phyloP scores from a whole-genome alignment of 2,797 vertebrate species.

The Ambastaia sidthimunki region DNA sequence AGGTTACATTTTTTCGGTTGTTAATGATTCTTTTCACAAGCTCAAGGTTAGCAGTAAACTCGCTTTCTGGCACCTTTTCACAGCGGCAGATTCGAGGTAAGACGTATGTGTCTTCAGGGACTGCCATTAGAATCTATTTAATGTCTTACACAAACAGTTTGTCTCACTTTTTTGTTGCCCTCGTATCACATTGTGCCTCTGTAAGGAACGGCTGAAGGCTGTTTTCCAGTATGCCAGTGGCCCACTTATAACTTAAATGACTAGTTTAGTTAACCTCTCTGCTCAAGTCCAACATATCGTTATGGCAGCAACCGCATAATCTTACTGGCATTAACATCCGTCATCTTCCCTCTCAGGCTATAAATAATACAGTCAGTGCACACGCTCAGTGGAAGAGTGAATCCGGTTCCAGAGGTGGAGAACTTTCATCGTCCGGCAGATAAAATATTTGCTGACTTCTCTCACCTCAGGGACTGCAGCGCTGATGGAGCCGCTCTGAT shows the following conservation, averaged over 20 bases:
- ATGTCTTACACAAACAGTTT: conserved; percentile 55
- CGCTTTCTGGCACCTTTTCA: conserved; percentile 50
- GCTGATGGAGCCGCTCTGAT: conserved; percentile 94
- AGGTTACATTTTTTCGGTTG: conserved; percentile 62
- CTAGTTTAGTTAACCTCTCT: conserved; percentile 84
- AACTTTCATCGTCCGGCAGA: conserved; percentile 79
- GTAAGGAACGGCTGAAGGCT: conserved; percentile 42
- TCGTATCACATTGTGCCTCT: conserved; percentile 9
- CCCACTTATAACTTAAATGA: conserved; percentile 85
- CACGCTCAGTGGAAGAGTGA: conserved; percentile 76
- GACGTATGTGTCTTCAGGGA: conserved; percentile 58
- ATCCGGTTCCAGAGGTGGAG: conserved; percentile 80
- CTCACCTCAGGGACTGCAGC: conserved; percentile 90
- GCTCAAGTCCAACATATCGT: conserved; percentile 80
- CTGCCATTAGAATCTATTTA: conserved; percentile 50
- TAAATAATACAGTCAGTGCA: conserved; percentile 82
- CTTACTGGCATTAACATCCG: conserved; percentile 84
- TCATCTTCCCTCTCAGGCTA: conserved; percentile 79
- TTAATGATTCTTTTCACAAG: conserved; percentile 63
- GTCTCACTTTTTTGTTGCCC: conserved; percentile 36
- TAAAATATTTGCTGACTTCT: conserved; percentile 92
- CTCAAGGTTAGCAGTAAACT: conserved; percentile 60
- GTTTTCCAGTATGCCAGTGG: conserved; percentile 72
- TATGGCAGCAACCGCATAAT: conserved; percentile 82
- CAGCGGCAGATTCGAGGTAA: conserved; percentile 53